Conservation (phyloP, 2,888 invertebrate species). For the Cetonia aurata region DNA sequence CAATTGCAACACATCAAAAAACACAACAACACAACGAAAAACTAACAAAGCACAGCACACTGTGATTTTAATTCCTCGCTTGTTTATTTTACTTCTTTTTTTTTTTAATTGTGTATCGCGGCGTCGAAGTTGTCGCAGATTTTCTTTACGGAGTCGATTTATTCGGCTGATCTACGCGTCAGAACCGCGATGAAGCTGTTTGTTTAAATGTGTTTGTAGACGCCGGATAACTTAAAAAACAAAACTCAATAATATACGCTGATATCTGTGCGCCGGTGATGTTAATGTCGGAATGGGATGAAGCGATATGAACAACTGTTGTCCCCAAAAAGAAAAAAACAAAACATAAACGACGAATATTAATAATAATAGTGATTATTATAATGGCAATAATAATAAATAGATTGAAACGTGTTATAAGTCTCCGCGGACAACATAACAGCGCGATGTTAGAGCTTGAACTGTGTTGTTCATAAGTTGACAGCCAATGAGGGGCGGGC, state of each 20-base stretch:
- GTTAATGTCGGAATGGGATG: neutral
- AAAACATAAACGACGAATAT: constrained; percentile 20
- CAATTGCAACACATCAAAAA: constrained; percentile 41
- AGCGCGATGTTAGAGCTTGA: constrained; percentile 66
- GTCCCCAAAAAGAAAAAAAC: constrained; percentile 2
- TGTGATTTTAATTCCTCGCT: constrained; percentile 38
- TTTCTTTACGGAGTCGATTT: constrained; percentile 3
- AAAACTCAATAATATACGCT: constrained; percentile 21
- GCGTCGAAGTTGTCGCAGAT: constrained; percentile 25
- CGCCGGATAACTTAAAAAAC: constrained; percentile 30
- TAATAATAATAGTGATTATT: constrained; percentile 23
- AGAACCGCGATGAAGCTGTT: constrained; percentile 3
- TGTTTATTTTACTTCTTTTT: neutral
- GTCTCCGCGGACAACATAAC: constrained; percentile 66
- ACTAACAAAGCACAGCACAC: constrained; percentile 57
- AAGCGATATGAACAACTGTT: neutral
- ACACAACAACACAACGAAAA: constrained; percentile 56
- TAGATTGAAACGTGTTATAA: constrained; percentile 61
- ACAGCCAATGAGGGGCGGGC: constrained; percentile 67
- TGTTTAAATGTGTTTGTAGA: constrained; percentile 4
- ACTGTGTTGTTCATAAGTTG: constrained; percentile 67
- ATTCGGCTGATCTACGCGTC: neutral
- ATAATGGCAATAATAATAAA: constrained; percentile 46
- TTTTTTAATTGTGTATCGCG: constrained; percentile 2
- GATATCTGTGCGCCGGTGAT: constrained; percentile 9